Evolutionary conservation across 1,140 invertebrate species (phyloP).

Genomic region (Nautilus pompilius): DNA sequence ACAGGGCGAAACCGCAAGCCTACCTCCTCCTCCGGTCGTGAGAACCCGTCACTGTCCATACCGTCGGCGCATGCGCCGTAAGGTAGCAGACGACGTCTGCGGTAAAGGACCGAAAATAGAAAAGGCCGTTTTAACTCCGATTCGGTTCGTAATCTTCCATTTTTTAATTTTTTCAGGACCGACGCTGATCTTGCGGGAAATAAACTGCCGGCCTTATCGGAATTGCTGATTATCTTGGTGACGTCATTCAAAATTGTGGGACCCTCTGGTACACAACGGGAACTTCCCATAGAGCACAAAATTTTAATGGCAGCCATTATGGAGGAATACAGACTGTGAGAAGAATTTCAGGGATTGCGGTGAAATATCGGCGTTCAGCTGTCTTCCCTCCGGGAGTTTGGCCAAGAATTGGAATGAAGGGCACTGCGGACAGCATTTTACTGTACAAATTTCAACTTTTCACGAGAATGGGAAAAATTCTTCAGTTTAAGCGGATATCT

Average conservation of each 20-base stretch:
- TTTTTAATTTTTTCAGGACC: no score
- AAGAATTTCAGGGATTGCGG: no score
- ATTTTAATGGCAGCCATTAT: constrained; percentile 40
- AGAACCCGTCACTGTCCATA: background rate
- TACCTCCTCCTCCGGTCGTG: background rate
- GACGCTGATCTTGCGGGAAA: no score
- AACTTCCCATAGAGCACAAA: constrained; percentile 19
- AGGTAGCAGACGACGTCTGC: constrained; percentile 21
- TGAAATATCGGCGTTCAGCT: no score
- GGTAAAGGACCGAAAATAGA: background rate
- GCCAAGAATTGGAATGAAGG: constrained; percentile 4
- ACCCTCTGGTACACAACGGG: constrained; percentile 22
- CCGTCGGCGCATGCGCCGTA: constrained; percentile 22
- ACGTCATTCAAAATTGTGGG: constrained; percentile 18
- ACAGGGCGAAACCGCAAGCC: background rate
- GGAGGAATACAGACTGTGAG: no score
- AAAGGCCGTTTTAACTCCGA: no score
- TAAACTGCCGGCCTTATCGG: no score
- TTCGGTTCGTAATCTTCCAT: no score
- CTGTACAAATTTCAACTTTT: background rate
- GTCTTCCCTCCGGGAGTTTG: no score
- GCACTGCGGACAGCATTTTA: background rate
- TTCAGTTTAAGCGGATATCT: constrained; percentile 3
- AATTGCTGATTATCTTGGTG: constrained; percentile 5
- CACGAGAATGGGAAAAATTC: background rate